Evolutionary conservation across 1,140 invertebrate species (phyloP).

Genomic region (Dendrolimus punctatus): DNA sequence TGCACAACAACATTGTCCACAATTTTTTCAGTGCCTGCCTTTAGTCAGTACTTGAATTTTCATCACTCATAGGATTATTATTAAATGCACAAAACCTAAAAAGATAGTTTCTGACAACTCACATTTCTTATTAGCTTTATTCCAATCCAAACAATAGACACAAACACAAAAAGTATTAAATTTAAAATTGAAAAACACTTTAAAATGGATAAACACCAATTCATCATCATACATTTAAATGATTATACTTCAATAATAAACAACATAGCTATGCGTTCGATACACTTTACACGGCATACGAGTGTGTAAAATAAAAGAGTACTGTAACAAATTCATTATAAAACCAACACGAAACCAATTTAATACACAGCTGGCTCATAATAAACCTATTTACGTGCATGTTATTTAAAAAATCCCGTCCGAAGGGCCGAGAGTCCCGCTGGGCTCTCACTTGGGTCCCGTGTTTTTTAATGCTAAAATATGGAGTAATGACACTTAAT

Average conservation of each 20-base stretch:
- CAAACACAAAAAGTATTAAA: no score
- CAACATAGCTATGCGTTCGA: neutral
- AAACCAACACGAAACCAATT: slow-evolving; percentile 54
- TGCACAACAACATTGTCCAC: no score
- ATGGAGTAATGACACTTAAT: slow-evolving; percentile 60
- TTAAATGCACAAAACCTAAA: no score
- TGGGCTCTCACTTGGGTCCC: slow-evolving; percentile 26
- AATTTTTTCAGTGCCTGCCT: no score
- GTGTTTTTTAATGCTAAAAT: slow-evolving; percentile 41
- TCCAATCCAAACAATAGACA: no score
- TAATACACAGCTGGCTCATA: slow-evolving; percentile 54
- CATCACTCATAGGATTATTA: no score
- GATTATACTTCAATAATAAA: neutral
- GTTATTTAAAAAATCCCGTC: slow-evolving; percentile 35
- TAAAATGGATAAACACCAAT: neutral
- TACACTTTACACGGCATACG: no score
- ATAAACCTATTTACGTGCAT: slow-evolving; percentile 38
- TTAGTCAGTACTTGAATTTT: no score
- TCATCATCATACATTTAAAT: neutral
- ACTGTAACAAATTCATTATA: slow-evolving; percentile 54
- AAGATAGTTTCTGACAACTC: no score
- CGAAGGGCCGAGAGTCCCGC: slow-evolving; percentile 29
- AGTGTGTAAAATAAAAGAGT: slow-evolving; percentile 6
- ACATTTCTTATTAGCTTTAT: no score
- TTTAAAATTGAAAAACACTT: no score